Percentiles rank a stretch among this genome's conserved stretches.
These are phyloP conservation scores for Chlorops oryzae DNA, from an alignment of 1,140 invertebrate species.

Conservation along the genomic window DNA sequence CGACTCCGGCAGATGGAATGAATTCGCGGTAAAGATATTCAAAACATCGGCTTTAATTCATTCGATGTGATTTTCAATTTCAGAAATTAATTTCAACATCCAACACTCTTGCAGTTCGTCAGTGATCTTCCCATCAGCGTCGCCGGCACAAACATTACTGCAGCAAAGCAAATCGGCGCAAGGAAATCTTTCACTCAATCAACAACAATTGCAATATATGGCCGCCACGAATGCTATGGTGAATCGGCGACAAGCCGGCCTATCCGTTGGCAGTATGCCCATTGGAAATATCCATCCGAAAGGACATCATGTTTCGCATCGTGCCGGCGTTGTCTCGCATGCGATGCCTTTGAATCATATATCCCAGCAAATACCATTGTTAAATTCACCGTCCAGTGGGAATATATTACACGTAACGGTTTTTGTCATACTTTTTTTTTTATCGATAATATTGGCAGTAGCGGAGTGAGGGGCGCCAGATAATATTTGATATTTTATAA, in stretches of 20 bases:
- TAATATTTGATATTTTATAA: too few relatives aligned
- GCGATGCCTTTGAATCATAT: slow-evolving; percentile 16
- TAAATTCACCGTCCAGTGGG: slow-evolving; percentile 59
- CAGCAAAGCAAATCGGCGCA: slow-evolving; percentile 55
- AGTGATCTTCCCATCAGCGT: slow-evolving; percentile 43
- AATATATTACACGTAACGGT: slow-evolving; percentile 60
- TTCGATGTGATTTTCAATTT: slow-evolving; percentile 36
- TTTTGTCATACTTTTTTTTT: neutral
- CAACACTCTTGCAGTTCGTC: slow-evolving; percentile 48
- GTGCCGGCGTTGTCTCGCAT: slow-evolving; percentile 36
- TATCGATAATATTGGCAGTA: too few relatives aligned
- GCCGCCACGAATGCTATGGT: slow-evolving; percentile 27
- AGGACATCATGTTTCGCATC: slow-evolving; percentile 36
- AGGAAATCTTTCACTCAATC: slow-evolving; percentile 54
- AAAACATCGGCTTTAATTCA: slow-evolving; percentile 10
- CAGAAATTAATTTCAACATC: slow-evolving; percentile 47
- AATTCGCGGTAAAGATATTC: slow-evolving; percentile 33
- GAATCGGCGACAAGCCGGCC: slow-evolving; percentile 35
- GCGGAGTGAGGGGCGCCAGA: too few relatives aligned
- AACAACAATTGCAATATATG: slow-evolving; percentile 47
- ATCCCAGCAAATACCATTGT: slow-evolving; percentile 45
- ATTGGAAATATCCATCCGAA: slow-evolving; percentile 14
- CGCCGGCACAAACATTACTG: slow-evolving; percentile 48
- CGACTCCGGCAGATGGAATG: slow-evolving; percentile 32
- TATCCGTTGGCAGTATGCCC: slow-evolving; percentile 37